These are phyloP conservation scores for Scaptomyza parva DNA, from an alignment of 2,888 invertebrate genomes.

Conservation along the genomic window DNA sequence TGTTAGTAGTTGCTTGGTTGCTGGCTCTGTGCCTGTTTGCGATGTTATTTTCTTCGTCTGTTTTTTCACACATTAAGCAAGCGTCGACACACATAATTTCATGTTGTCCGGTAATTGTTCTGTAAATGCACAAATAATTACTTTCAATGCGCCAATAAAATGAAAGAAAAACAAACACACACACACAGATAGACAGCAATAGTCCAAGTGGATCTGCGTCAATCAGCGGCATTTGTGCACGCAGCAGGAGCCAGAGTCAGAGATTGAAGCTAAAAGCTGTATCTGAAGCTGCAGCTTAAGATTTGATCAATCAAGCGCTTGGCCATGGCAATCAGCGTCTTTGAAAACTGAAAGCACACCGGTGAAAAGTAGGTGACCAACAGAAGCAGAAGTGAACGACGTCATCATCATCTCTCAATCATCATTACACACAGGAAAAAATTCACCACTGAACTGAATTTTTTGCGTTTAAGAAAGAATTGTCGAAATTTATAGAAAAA, in stretches of 20 bases:
- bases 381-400: slow-evolving; percentile 35
- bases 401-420: slow-evolving; percentile 20
- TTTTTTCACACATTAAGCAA: slow-evolving; percentile 74
- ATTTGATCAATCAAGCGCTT: slow-evolving; percentile 70
- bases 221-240: slow-evolving; percentile 69
- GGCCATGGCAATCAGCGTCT: slow-evolving; percentile 57
- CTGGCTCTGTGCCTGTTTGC: slow-evolving; percentile 15
- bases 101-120: slow-evolving; percentile 79
- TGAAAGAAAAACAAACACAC: neutral
- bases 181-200: slow-evolving; percentile 11
- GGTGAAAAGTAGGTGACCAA: slow-evolving; percentile 77
- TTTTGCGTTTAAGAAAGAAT: neutral
- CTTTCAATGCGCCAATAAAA: slow-evolving; percentile 78
- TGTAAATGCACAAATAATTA: slow-evolving; percentile 79
- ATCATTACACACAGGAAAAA: slow-evolving; percentile 6
- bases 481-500: neutral
- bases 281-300: slow-evolving; percentile 21
- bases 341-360: slow-evolving; percentile 63
- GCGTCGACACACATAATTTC: slow-evolving; percentile 75
- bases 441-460: neutral
- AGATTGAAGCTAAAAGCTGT: neutral
- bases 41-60: slow-evolving; percentile 10
- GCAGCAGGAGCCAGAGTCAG: slow-evolving; percentile 68
- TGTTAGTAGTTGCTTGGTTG: slow-evolving; percentile 5
- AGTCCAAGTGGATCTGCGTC: slow-evolving; percentile 44